These are phyloP conservation scores for Platanista minor DNA, from an alignment of 2,113 vertebrate species.

Conservation along the genomic window DNA sequence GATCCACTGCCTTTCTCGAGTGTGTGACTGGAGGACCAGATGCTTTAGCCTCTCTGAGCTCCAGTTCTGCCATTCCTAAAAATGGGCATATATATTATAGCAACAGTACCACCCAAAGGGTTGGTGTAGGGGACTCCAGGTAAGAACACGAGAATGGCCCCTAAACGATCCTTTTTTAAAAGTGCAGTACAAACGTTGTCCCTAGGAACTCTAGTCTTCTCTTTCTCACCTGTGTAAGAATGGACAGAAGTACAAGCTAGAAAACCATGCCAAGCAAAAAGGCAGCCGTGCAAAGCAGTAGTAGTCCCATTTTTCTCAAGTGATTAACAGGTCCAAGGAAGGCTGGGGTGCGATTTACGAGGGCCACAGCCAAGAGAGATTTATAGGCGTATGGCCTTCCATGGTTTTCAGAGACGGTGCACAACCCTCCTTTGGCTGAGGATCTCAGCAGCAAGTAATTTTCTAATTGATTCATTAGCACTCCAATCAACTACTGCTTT, in stretches of 20 bases:
- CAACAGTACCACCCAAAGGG: not conserved
- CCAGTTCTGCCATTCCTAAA: not conserved
- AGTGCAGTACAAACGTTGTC: not conserved
- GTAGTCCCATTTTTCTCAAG: conserved; percentile 31
- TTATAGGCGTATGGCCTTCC: conserved; percentile 26
- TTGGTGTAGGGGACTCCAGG: too few species aligned
- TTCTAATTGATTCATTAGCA: conserved; percentile 76
- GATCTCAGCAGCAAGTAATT: conserved; percentile 62
- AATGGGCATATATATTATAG: not conserved
- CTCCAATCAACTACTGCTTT: conserved; percentile 64
- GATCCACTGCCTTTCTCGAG: not conserved
- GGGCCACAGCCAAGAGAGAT: conserved; percentile 61
- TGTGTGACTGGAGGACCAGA: not conserved
- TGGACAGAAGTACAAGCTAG: not conserved
- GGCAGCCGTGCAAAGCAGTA: conserved; percentile 48
- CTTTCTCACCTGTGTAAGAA: not conserved
- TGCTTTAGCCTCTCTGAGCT: not conserved
- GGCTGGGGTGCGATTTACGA: conserved; percentile 50
- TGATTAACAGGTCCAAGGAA: conserved; percentile 59
- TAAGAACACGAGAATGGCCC: not conserved
- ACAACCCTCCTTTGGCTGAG: conserved; percentile 49
- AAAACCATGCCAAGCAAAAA: conserved; percentile 18
- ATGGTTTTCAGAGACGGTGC: conserved; percentile 48
- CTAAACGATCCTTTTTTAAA: not conserved
- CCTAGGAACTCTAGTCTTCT: not conserved